A percentile compares a stretch with the other conserved stretches of the same genome.
phyloP scores from a whole-genome alignment of 1,140 invertebrate species.

The Brachionus plicatilis region DNA sequence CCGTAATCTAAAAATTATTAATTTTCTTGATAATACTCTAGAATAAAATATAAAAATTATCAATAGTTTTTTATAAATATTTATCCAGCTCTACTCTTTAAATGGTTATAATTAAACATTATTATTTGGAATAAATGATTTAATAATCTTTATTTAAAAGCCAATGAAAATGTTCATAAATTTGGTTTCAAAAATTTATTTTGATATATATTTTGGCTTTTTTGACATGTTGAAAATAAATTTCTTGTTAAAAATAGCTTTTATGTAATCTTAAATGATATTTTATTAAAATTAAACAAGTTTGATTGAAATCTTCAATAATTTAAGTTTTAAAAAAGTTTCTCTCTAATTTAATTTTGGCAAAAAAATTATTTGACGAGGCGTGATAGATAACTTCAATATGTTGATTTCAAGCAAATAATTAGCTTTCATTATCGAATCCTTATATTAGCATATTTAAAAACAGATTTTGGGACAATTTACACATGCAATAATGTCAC shows the following conservation, averaged over 20 bases:
- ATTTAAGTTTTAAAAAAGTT: too few species aligned
- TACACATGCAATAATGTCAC: background rate
- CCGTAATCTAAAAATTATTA: background rate
- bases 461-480: background rate
- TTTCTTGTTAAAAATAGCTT: too few species aligned
- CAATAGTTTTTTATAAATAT: background rate
- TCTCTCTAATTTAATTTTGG: too few species aligned
- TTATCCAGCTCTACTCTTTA: background rate
- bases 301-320: too few species aligned
- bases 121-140: background rate
- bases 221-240: too few species aligned
- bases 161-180: too few species aligned
- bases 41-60: background rate
- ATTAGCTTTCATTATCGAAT: background rate
- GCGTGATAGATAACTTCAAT: background rate
- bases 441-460: background rate
- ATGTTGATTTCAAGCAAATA: background rate
- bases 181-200: too few species aligned
- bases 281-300: too few species aligned
- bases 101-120: background rate
- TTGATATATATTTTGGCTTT: too few species aligned
- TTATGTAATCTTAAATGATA: too few species aligned
- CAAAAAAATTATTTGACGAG: background rate
- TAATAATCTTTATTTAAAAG: too few species aligned
- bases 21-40: background rate